Base-by-base conservation (phyloP, 2,888 invertebrate genomes). In the Flexamia atlantica region DNA sequence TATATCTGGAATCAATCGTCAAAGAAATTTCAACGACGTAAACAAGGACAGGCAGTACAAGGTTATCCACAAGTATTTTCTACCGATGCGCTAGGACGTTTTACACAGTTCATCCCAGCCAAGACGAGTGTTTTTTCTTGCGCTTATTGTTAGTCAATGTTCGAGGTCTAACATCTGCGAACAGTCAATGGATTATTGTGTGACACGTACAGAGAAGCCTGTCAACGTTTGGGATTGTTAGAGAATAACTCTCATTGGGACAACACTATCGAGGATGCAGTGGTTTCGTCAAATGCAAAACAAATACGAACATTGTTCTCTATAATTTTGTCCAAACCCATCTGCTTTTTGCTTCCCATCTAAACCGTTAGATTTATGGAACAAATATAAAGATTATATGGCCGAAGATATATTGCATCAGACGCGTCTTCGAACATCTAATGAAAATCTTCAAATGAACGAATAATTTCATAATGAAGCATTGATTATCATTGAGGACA, bases 201-300 rank as follows among this genome's bases (percentile, higher is more conserved):
- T 85, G 86, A 50, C 32, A 89, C 89, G 83, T 90, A 88, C 87
- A 85, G 88, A 76, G 90, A 90, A 90, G 91, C 90, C 28, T 90
- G 89, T 87, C 86, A 88, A 86, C 84, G 82, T 36, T 87, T 89
- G 40, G 81, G 87, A 81, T 88, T 90, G 79, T 87, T 89, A 23
- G 88, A 89, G 86, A 87, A 88, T 84, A 89, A 88, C 84, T 81
- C 79, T 60, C 87, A 88, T 87, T 88, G 88, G 87, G 87, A 88
- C 70, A 64, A 68, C 36, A 86, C 86, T 28, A 81, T 88, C 80
- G 30, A 17, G 80, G 87, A 88, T 85, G 86, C 87, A 42, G 84
- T 83, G 23, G 76, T 86, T 50, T 84, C n/a, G 17, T 72, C 82
- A 82, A 28, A 53, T 57, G 53, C 72, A 72, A 14, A 82, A n/a